Evolutionary conservation across 2,888 invertebrate genomes (phyloP).

Genomic region (Hololepta plana): DNA sequence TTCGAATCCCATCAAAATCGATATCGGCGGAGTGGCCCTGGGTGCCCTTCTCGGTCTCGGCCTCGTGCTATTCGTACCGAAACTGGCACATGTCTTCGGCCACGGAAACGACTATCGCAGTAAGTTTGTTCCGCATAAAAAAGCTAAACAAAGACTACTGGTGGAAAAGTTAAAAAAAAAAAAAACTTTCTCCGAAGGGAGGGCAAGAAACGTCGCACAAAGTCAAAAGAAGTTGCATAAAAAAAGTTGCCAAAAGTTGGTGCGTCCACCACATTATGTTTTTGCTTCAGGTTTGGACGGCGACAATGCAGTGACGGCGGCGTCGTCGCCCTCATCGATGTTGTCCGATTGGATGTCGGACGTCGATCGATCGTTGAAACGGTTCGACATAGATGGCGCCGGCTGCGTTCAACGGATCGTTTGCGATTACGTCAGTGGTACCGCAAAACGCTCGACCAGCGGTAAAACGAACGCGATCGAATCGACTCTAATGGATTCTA

Average conservation of each 20-base stretch:
- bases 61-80: conserved; percentile 62
- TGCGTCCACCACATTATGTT: too few species aligned
- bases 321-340: too few species aligned
- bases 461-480: conserved; percentile 48
- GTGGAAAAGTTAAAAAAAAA: conserved; percentile 1
- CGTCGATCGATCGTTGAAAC: conserved; percentile 44
- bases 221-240: too few species aligned
- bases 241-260: too few species aligned
- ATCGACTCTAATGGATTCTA: conserved; percentile 36
- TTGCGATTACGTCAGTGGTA: conserved; percentile 54
- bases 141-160: neutral
- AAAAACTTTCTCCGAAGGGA: too few species aligned
- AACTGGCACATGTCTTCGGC: conserved; percentile 53
- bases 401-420: conserved; percentile 52
- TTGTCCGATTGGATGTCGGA: conserved; percentile 43
- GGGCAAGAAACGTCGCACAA: too few species aligned
- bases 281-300: conserved; percentile 20
- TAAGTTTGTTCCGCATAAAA: conserved; percentile 27
- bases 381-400: conserved; percentile 53
- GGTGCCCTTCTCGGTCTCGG: conserved; percentile 69
- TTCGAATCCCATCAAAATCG: conserved; percentile 61
- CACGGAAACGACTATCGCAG: conserved; percentile 50
- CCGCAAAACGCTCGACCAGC: conserved; percentile 40
- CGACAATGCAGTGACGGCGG: too few species aligned
- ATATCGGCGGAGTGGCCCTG: conserved; percentile 62